Percentiles rank a stretch among this genome's conserved stretches.
These are phyloP conservation scores for Esox lucius DNA, from an alignment of 2,797 vertebrate species.

Conservation along the genomic window DNA sequence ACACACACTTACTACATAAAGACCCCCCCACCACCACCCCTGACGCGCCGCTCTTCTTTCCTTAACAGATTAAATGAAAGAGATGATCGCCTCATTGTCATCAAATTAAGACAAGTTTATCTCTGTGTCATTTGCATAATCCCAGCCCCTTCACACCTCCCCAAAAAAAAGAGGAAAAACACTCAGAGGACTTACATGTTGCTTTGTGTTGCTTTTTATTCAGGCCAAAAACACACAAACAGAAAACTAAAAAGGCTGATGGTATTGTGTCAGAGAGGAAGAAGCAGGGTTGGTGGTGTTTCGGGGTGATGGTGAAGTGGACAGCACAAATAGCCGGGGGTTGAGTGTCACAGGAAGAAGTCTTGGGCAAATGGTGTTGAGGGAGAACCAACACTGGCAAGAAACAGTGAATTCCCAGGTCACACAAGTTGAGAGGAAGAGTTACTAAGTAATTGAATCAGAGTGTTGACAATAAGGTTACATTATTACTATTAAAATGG, in stretches of 20 bases:
- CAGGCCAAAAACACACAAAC: background rate
- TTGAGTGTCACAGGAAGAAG: slow-evolving; percentile 20
- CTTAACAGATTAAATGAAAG: slow-evolving; percentile 50
- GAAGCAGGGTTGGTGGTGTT: background rate
- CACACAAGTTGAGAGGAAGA: slow-evolving; percentile 17
- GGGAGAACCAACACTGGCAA: slow-evolving; percentile 1
- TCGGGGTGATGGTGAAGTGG: background rate
- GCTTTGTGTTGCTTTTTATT: slow-evolving; percentile 2
- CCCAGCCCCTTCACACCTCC: slow-evolving; percentile 1
- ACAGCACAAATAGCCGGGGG: slow-evolving; percentile 18
- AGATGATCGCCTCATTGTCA: slow-evolving; percentile 49
- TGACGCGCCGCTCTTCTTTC: slow-evolving; percentile 5
- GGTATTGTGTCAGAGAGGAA: background rate
- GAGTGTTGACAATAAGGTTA: background rate
- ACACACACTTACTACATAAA: background rate
- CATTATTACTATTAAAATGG: background rate
- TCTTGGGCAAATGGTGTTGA: slow-evolving; percentile 17
- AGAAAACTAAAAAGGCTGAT: background rate
- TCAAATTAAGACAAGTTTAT: slow-evolving; percentile 49
- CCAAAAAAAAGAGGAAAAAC: background rate
- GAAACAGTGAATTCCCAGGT: slow-evolving; percentile 10
- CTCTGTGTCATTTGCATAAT: slow-evolving; percentile 24
- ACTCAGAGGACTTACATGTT: slow-evolving; percentile 9
- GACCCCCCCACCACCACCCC: background rate
- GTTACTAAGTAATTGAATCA: slow-evolving; percentile 3